Evolutionary conservation across 2,797 vertebrate species (phyloP), one percentile per base, ranked within the genome.

Genomic region (Helostoma temminkii): DNA sequence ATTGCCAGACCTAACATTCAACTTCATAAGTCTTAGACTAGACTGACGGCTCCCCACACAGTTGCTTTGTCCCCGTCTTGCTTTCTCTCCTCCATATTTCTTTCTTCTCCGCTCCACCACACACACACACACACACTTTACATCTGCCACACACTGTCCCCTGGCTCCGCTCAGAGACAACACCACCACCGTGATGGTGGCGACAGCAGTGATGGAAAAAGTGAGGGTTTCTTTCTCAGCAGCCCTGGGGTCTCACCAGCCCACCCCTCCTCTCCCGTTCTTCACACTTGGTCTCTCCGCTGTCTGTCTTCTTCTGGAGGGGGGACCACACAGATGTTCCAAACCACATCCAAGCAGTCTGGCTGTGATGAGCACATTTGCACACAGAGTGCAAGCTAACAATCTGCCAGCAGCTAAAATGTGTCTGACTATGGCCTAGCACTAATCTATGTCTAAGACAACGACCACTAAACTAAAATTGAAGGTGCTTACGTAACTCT

Each of bases 301-400:
- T 83, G 89, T 89, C 87, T 84, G 89, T 93, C 88, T 93, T 91
- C 83, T 85, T 77, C 88, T 91, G 65, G 83, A 88, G 81, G 80
- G 63, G 67, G 82, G 93, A 94, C 93, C 93, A 93, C 94, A 95
- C 93, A 94, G 88, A 92, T 91, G 72, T 85, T 91, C 77, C 80
- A 93, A 91, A 94, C 93, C 94, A 94, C 93, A 94, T 93, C 92
- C 91, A 93, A 94, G 93, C 75, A 84, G 81, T 91, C 87, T 89
- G 88, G 92, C 89, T 90, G 90, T 91, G 91, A 93, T 92, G 91
- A 92, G 90, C 90, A 92, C 92, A 93, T 93, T 93, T 90, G 90
- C 91, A 88, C 90, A 93, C 82, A 85, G 75, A 90, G 88, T 88
- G 89, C 90, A 89, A 90, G 90, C 87, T 89, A 89, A 89, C 90